Evolutionary conservation across 2,113 vertebrate species (phyloP), one percentile per base, ranked within the genome.

Genomic region (Odocoileus virginianus): DNA sequence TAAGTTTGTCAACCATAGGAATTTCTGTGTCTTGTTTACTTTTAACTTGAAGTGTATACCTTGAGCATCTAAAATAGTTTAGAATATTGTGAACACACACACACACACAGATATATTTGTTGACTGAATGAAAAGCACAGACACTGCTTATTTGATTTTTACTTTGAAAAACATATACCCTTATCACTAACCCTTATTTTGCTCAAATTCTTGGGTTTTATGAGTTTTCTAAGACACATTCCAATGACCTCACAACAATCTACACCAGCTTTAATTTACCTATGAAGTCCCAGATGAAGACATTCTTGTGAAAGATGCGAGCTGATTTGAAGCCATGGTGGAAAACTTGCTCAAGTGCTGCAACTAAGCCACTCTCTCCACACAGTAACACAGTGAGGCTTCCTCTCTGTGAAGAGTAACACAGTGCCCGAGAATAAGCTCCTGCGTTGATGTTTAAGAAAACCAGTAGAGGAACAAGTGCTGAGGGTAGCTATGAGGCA

Each of bases 251-350:
- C 61, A 43, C 12, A 43, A 67, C 11, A 57, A 83, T 16, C 36
- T 23, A 50, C 2, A 61, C 10, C 61, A 1, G 71, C 5, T 79
- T 40, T 30, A 50, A 85, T 97, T 99, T 98, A 99, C 99, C 99
- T 97, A 99, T 99, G 98, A 99, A 99, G 98, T 99, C 99, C 99
- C 99, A 99, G 96, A 99, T 99, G 98, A 99, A 99, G 96, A 99
- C 98, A 2, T 99, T 99, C 98, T 99, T 99, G 98, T 99, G 99
- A 98, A 99, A 99, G 95, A 99, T 99, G 3, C 99, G 99, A 86
- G 99, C 99, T 0, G 99, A 99, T 97, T 99, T 99, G 97, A 99
- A 99, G 16, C 99, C 99, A 0, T 99, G 99, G 98, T 99, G 99
- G 97, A 99, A 99, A 96, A 99, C 99, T 36, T 99, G 99, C 98